Base-by-base conservation (phyloP, 2,888 invertebrate species). In the Saturnia pavonia region DNA sequence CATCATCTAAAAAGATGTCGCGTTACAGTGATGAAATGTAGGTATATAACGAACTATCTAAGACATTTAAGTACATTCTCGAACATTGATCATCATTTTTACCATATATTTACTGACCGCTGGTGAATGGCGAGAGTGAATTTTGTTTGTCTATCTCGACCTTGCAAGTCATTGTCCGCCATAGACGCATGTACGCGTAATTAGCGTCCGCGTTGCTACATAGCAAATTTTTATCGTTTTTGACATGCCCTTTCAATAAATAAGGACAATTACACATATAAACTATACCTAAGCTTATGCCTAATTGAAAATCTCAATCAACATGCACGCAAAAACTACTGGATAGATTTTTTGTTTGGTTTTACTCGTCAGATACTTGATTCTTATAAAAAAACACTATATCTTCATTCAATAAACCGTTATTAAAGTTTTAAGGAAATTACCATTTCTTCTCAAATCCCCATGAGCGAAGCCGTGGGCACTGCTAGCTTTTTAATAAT, bases 81-180 rank as follows among this genome's bases (percentile, higher is more conserved):
- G 77, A 80, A 75, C 74, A 75, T 88, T 88, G 82, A 83, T 85
- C 85, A 88, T 87, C 76, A n/a, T n/a, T n/a, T n/a, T n/a, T n/a
- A n/a, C n/a, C n/a, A n/a, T n/a, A 72, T 72, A 72, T 72, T 72
- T 77, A 77, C 78, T 77, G 77, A 76, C 74, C 73, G 74, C 69
- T 73, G 75, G 72, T 77, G 73, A 76, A 79, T 83, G 72, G 87
- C 82, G 88, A 89, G 90, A 90, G 89, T 86, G 76, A 82, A 80
- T 82, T 84, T 82, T 81, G 80, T 86, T 83, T 84, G 76, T 77
- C 77, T 78, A 76, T 63, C 57, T n/a, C 65, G 65, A 71, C 71
- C 71, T 71, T 71, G 71, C 70, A 51, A 71, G 68, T 71, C 68
- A 71, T 71, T 40, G 68, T 71, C 48, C 16, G 63, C 9, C 22